These are phyloP conservation scores for Danaus melanippus DNA, from an alignment of 1,140 invertebrate species.

Conservation along the genomic window DNA sequence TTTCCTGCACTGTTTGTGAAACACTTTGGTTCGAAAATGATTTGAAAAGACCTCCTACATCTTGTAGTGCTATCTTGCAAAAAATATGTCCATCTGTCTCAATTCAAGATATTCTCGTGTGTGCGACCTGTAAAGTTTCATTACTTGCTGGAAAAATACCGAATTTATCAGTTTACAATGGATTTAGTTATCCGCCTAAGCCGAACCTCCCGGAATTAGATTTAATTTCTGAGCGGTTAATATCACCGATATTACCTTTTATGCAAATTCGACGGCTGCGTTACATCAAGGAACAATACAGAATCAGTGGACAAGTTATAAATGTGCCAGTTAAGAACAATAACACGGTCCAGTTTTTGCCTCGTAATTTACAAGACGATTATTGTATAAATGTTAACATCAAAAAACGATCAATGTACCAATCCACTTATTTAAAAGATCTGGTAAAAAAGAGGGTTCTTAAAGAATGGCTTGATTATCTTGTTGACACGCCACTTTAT, in stretches of 20 bases:
- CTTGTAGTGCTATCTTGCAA: conserved; percentile 2
- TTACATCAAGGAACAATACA: conserved; percentile 32
- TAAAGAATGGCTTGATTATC: conserved; percentile 20
- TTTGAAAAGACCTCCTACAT: conserved; percentile 1
- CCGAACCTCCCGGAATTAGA: conserved; percentile 12
- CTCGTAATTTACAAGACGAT: conserved; percentile 29
- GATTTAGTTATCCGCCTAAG: conserved; percentile 1
- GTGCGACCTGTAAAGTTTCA: conserved; percentile 7
- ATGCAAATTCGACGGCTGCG: conserved; percentile 42
- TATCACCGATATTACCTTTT: conserved; percentile 43
- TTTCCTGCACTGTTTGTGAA: conserved; percentile 3
- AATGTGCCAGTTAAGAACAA: conserved; percentile 32
- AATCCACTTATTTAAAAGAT: conserved; percentile 22
- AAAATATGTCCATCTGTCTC: conserved; percentile 5
- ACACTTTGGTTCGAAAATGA: conserved; percentile 4
- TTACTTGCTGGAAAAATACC: conserved; percentile 8
- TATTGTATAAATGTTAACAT: conserved; percentile 31
- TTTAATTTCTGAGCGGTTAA: conserved; percentile 22
- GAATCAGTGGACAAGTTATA: conserved; percentile 34
- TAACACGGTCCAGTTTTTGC: conserved; percentile 32
- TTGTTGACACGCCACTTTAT: conserved; percentile 21
- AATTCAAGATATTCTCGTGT: conserved; percentile 6
- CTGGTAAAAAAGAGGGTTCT: conserved; percentile 16
- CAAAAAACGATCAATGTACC: conserved; percentile 34
- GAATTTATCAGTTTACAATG: conserved; percentile 9